Evolutionary conservation across 2,797 vertebrate genomes (phyloP), one percentile per base, ranked within the genome.

Genomic region (Mormyrus hasselquistii): DNA sequence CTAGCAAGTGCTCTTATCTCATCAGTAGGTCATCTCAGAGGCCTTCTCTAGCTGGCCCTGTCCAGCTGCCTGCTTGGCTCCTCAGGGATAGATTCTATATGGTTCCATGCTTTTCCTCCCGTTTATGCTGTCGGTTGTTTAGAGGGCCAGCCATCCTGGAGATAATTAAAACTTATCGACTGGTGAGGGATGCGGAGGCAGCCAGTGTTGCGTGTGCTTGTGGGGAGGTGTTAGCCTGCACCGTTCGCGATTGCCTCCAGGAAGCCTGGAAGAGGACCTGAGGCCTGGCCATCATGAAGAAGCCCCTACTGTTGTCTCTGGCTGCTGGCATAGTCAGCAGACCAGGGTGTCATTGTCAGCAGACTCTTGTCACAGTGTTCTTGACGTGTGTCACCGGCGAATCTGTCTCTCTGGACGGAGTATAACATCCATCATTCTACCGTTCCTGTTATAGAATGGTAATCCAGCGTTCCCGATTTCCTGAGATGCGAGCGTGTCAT

Each of bases 91-190:
- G 16, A 12, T 85, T 47, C 47, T 85, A n/a, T 9, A 49, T 85
- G 44, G 8, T 38, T 50, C 9, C 82, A 84, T 47, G 19, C 50
- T 86, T 55, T 19, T 1, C 19, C n/a, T 10, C 25, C 25, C 5
- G 0, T 19, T 86, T 86, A 16, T 16, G 84, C 3, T 29, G 22
- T 29, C 25, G 8, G 22, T 19, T 86, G 52, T 14, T 86, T 55
- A 55, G 44, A 86, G 29, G 25, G 34, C 69, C 44, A 38, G 6
- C 5, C 41, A 34, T 34, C 59, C 65, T 83, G 53, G 44, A 65
- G 86, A 86, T 89, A 90, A 91, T 89, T 89, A 87, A 89, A 91
- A 44, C n/a, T 19, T 55, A 91, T 89, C 22, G 90, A 90, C 84
- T 55, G 73, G 59, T 65, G 49, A 65, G 83, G 87, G 86, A 85